A percentile compares a stretch with the other conserved stretches of the same genome.
These are phyloP conservation scores for Thripadectes ignobilis DNA, from an alignment of 2,797 vertebrate species.

Conservation along the genomic window DNA sequence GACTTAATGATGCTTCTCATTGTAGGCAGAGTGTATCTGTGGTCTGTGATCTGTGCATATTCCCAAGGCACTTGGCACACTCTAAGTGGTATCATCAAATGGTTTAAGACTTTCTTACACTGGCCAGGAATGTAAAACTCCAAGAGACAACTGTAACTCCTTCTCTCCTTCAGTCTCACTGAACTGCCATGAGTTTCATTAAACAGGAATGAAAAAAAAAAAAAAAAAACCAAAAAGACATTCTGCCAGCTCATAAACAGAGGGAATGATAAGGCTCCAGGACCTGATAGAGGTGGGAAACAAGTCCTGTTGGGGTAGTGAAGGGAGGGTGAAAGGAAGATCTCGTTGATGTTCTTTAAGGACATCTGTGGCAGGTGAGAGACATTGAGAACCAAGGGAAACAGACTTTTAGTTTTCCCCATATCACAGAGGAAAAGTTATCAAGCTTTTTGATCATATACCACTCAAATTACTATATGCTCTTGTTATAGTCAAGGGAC, in stretches of 20 bases:
- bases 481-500: too few species aligned
- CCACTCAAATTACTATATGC: not conserved
- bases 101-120: not conserved
- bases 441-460: not conserved
- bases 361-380: rapidly evolving
- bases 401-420: not conserved
- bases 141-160: not conserved
- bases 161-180: not conserved
- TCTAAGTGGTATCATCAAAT: not conserved
- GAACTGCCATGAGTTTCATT: not conserved
- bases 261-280: not conserved
- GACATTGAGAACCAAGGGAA: not conserved
- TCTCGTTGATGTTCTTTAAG: not conserved
- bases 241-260: not conserved
- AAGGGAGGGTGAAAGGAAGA: not conserved
- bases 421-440: not conserved
- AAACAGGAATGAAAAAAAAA: not conserved
- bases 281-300: not conserved
- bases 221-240: not conserved
- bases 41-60: not conserved
- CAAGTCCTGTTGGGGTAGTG: not conserved
- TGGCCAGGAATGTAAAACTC: not conserved
- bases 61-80: not conserved
- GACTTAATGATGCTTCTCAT: not conserved
- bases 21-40: not conserved